Conservation (phyloP, 2,888 invertebrate species). For the Apantesis nais region DNA sequence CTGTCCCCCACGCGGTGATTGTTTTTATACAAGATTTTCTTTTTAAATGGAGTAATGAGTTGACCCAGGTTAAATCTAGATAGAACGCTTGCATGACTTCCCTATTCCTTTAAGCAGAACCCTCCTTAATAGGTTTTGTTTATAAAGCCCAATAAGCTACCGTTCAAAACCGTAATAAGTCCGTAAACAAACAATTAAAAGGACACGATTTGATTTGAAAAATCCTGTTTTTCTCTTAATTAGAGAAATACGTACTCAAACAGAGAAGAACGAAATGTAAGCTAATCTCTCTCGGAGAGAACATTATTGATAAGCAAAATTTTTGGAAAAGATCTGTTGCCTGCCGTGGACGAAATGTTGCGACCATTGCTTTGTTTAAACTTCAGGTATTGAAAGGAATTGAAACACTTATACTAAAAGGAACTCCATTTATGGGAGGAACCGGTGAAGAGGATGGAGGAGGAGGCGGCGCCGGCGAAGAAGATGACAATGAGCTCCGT, state of each 20-base stretch:
- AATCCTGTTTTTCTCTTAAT: background rate
- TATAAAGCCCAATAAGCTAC: too few species aligned
- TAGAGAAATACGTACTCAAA: background rate
- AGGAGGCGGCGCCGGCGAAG: constrained; percentile 62
- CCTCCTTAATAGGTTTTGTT: too few species aligned
- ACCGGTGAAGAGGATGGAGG: constrained; percentile 65
- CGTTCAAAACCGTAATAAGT: background rate
- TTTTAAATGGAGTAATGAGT: too few species aligned
- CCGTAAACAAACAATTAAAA: background rate
- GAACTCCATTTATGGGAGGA: constrained; percentile 85
- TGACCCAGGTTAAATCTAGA: background rate
- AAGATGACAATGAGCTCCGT: constrained; percentile 75
- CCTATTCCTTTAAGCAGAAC: too few species aligned
- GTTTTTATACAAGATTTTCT: too few species aligned
- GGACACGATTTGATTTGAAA: background rate
- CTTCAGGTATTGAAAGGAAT: constrained; percentile 73
- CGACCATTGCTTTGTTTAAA: background rate
- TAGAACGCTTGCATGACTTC: background rate
- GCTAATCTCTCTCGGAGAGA: background rate
- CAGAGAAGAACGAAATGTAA: background rate
- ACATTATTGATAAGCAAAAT: background rate
- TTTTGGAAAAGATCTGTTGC: too few species aligned
- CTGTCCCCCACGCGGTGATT: too few species aligned
- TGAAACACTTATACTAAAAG: constrained; percentile 81
- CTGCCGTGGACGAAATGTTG: background rate